Base-by-base conservation (phyloP, 2,888 invertebrate genomes). In the Nomada goodeniana region DNA sequence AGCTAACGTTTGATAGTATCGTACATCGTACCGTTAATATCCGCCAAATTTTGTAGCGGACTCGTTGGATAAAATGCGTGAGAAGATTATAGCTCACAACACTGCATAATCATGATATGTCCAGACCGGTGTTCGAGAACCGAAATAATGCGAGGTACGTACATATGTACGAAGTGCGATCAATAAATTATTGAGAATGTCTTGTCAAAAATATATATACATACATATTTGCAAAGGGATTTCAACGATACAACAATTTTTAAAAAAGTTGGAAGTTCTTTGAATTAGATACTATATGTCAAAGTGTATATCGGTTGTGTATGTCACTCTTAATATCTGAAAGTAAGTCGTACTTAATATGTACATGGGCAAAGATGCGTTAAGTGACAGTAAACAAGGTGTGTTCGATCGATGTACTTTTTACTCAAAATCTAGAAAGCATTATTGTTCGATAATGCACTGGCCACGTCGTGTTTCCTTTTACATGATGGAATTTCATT, bases 151-250 rank as follows among this genome's bases (percentile, higher is more conserved):
- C 88, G 86, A 89, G 90, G 90, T 89, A 88, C 78, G 86, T 84
- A 77, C 79, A 69, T 82, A 84, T 86, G 79, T 82, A 78, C 75
- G 72, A 77, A 68, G 65, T 79, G 63, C 89, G 91, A 91, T 91
- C 91, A 91, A 91, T 91, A 91, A 90, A 90, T 91, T 90, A 91
- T 91, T 86, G 86, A 75, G 85, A 87, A 89, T 82, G 81, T 70
- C 75, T 74, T 71, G 70, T 71, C 52, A 63, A 82, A 80, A 83
- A 82, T 78, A 61, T 53, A 36, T 36, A 36, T 36, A 7, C 36
- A 29, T 29, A 7, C 29, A 36, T 36, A 69, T 82, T 60, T 47
- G 44, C n/a, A 47, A 67, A 75, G 26, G 55, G 50, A n/a, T 20
- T 69, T 4, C 10, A 23, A 11, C 18, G n/a, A 18, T 0, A 44